phyloP scores from a whole-genome alignment of 1,140 invertebrate genomes.

The Harpegnathos saltator region DNA sequence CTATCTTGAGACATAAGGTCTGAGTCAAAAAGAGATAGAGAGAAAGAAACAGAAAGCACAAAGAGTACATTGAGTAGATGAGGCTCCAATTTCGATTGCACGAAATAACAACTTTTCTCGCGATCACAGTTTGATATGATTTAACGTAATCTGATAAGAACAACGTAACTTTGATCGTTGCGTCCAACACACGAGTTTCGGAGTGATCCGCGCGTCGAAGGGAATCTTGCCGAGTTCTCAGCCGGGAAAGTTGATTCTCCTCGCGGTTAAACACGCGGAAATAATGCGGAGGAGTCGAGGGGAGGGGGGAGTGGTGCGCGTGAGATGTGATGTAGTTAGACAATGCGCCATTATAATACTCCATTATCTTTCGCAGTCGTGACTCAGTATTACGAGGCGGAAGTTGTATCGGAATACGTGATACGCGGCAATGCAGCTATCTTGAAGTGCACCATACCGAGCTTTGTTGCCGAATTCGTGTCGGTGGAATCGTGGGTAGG shows the following conservation, averaged over 20 bases:
- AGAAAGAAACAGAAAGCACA: too few relatives aligned
- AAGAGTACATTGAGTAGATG: too few relatives aligned
- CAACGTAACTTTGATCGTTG: too few relatives aligned
- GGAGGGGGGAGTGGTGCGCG: not conserved
- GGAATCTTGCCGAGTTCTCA: conserved; percentile 15
- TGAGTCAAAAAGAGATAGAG: too few relatives aligned
- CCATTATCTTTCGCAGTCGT: conserved; percentile 89
- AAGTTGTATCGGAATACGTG: conserved; percentile 96
- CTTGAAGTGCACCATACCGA: conserved; percentile 96
- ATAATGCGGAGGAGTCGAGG: not conserved
- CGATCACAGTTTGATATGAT: too few relatives aligned
- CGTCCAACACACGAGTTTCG: not conserved
- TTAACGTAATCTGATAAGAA: too few relatives aligned
- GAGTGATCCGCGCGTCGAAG: not conserved
- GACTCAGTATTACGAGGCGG: conserved; percentile 95
- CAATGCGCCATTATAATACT: conserved; percentile 46
- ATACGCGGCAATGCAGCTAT: conserved; percentile 97
- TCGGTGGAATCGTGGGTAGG: conserved; percentile 95
- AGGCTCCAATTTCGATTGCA: too few relatives aligned
- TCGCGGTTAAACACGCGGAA: conserved; percentile 36
- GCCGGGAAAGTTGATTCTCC: conserved; percentile 28
- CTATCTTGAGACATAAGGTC: too few relatives aligned
- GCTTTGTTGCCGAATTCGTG: conserved; percentile 96
- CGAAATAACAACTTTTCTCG: too few relatives aligned
- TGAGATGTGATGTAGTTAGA: conserved; percentile 2